Evolutionary conservation across 2,797 vertebrate genomes (phyloP), one percentile per base, ranked within the genome.

Genomic region (Okamejei kenojei): DNA sequence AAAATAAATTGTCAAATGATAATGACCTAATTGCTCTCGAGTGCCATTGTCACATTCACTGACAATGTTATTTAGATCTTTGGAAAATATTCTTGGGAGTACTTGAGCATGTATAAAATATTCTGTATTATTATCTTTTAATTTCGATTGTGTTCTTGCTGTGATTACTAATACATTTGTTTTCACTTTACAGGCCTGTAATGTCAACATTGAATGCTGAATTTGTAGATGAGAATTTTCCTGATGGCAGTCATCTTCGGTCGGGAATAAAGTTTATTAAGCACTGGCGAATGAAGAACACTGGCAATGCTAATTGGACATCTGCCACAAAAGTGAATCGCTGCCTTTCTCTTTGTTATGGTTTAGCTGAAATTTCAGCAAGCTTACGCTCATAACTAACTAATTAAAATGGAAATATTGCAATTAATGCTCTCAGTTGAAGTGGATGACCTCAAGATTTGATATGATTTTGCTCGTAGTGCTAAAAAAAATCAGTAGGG

Each of bases 191-290:
- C 95, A 99, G 98, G 96, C 96, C 98, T 94, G 95, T 98, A 96
- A 97, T 99, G 95, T 98, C 98, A 95, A 98, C 97, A 65, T 96
- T 99, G 94, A 98, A 98, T 93, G 99, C 99, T 68, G 98, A 98
- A 93, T 99, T 99, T 97, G 97, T 99, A 96, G 99, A 99, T 96
- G 99, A 99, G 97, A 99, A 99, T 96, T 96, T 99, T 95, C 99
- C 98, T 94, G 99, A 99, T 95, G 98, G 98, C 93, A 99, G 98
- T 94, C 97, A 95, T 94, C 96, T 99, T 95, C 97, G 98, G 95
- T 98, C 99, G 93, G 98, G 96, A 94, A 98, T 97, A 95, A 98
- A 97, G 96, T 99, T 99, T 95, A 97, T 98, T 96, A 99, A 99
- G 95, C 98, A 99, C 96, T 99, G 99, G 99, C 97, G 97, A 95